phyloP scores from a whole-genome alignment of 2,888 invertebrate genomes.

The Nomada fucata region DNA sequence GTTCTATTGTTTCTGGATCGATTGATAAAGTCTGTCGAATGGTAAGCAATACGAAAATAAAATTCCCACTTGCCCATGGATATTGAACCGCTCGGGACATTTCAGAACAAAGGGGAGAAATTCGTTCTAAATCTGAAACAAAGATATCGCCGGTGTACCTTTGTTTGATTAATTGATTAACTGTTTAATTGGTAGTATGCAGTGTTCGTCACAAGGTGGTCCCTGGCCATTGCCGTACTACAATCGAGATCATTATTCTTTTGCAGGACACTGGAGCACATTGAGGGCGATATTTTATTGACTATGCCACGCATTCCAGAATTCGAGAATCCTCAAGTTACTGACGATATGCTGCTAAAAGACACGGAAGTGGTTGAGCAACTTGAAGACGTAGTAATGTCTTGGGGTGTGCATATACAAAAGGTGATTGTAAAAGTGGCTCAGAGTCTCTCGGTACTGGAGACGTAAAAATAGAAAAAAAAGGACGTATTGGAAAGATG shows the following conservation, averaged over 20 bases:
- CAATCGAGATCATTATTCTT: background rate
- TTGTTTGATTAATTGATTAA: too few relatives aligned
- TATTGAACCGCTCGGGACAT: too few relatives aligned
- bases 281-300: constrained; percentile 90
- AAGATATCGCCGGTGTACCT: too few relatives aligned
- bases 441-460: background rate
- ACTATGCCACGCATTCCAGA: constrained; percentile 87
- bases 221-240: background rate
- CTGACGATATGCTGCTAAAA: constrained; percentile 82
- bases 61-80: background rate
- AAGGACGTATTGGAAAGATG: too few relatives aligned
- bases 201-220: background rate
- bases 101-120: too few relatives aligned
- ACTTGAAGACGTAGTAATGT: constrained; percentile 87
- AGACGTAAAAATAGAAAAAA: too few relatives aligned
- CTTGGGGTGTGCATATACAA: constrained; percentile 89
- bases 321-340: constrained; percentile 83
- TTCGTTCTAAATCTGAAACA: too few relatives aligned
- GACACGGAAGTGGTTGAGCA: constrained; percentile 85
- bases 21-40: constrained; percentile 76
- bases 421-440: constrained; percentile 81
- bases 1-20: constrained; percentile 75
- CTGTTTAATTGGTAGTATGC: too few relatives aligned
- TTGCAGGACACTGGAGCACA: constrained; percentile 89
- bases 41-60: constrained; percentile 66